Conservation (phyloP, 2,797 vertebrate genomes). For the Rhincodon typus region DNA sequence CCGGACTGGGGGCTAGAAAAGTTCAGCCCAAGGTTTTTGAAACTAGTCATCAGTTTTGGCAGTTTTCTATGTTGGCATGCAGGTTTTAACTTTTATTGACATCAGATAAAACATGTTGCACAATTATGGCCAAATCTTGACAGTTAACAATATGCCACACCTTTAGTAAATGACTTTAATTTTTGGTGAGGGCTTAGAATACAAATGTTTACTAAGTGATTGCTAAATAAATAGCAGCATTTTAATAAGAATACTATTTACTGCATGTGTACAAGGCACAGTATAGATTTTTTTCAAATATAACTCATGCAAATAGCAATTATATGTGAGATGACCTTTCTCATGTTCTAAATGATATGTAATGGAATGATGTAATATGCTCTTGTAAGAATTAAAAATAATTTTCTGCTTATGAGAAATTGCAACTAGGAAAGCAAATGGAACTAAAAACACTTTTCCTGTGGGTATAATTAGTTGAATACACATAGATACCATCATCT, state of each 20-base stretch:
- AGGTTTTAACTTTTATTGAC: background rate
- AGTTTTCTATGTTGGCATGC: background rate
- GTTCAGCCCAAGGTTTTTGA: background rate
- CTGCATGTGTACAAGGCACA: background rate
- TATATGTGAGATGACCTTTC: background rate
- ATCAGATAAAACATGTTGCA: background rate
- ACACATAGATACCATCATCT: background rate
- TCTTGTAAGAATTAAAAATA: background rate
- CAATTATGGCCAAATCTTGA: background rate
- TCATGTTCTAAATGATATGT: too few relatives aligned
- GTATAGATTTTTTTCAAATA: background rate
- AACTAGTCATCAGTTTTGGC: background rate
- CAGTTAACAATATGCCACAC: background rate
- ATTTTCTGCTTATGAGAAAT: background rate
- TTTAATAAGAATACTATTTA: background rate
- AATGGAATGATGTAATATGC: background rate
- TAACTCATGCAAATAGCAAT: background rate
- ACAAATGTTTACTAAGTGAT: background rate
- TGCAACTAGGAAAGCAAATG: background rate
- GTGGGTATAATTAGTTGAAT: background rate
- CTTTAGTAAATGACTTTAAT: background rate
- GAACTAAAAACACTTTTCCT: background rate
- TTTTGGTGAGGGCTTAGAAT: background rate
- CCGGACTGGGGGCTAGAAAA: too few relatives aligned
- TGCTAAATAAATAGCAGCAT: background rate